A percentile compares a stretch with the other conserved stretches of the same genome.
Conservation (phyloP, 2,797 vertebrate genomes). For the Percopsis omiscomaycus region DNA sequence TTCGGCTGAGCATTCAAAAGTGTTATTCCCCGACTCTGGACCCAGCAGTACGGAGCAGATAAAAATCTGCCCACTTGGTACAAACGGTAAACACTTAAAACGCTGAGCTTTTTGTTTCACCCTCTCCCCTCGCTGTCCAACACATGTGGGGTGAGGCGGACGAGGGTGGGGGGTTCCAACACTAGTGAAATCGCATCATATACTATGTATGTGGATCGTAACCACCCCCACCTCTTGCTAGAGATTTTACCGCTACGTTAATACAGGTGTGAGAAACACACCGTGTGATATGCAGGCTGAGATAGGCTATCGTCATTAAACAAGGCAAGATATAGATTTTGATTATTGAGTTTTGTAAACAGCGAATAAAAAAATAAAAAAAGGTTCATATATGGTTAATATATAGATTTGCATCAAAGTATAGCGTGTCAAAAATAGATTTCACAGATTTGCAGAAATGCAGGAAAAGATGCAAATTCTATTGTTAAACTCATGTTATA, state of each 20-base stretch:
- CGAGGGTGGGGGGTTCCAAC: background rate
- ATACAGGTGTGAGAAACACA: background rate
- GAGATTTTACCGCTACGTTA: constrained; percentile 26
- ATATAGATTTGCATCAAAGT: too few species aligned
- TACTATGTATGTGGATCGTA: constrained; percentile 1
- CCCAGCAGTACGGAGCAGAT: constrained; percentile 73
- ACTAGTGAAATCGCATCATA: constrained; percentile 33
- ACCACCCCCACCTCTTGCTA: constrained; percentile 6
- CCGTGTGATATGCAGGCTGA: constrained; percentile 15
- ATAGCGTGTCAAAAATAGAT: too few species aligned
- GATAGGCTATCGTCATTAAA: constrained; percentile 25
- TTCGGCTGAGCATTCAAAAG: constrained; percentile 82
- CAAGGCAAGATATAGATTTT: background rate
- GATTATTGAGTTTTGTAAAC: background rate
- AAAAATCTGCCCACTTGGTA: constrained; percentile 86
- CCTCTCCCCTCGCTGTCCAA: constrained; percentile 42
- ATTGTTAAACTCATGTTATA: constrained; percentile 34
- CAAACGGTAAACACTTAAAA: constrained; percentile 79
- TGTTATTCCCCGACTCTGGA: constrained; percentile 77
- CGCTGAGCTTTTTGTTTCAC: constrained; percentile 78
- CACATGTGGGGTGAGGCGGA: constrained; percentile 48
- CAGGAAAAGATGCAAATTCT: constrained; percentile 6
- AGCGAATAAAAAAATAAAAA: background rate
- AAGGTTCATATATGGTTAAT: background rate
- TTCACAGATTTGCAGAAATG: too few species aligned